Base-by-base conservation (phyloP, 2,888 invertebrate genomes). In the Pheosia gnoma region DNA sequence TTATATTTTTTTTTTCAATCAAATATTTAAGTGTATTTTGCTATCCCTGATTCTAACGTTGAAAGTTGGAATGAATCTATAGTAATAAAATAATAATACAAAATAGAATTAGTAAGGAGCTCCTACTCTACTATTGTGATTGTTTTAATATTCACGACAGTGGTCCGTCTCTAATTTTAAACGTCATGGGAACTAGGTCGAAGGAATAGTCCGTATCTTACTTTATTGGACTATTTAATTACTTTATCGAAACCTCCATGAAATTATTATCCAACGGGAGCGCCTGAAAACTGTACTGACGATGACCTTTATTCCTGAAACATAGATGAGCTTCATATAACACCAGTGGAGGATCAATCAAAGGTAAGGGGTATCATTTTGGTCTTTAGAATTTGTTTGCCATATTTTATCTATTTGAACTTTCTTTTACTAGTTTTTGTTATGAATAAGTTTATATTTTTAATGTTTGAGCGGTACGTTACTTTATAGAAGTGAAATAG, bases 161-260 rank as follows among this genome's bases (percentile, higher is more conserved):
- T 43, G 9, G 53, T 38, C 47, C 73, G 71, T 66, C 72, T 68
- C 77, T 73, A 77, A 70, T 73, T 76, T 39, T 72, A 82, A 80
- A 84, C 85, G 88, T 88, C 89, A 90, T 86, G 84, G 71, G 85
- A 90, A 89, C 82, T 90, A 88, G 91, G 91, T 91, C 90, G 88
- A 83, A 85, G 82, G 84, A 86, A 84, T 84, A 84, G 83, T 84
- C 76, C 79, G 82, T 85, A 81, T 84, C 75, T 79, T 75, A 80
- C 77, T 79, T 75, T 51, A 80, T 75, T 83, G 75, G 75, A 78
- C 77, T 81, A 83, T 81, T 83, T 81, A 76, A 81, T 70, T 75
- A 74, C 73, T 71, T 74, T 73, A 75, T 59, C 56, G 67, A 77
- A 70, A 69, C 64, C 70, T 75, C 71, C 70, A 74, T 74, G 68